Base-by-base conservation (phyloP, 1,140 invertebrate species). In the Ips nitidus region DNA sequence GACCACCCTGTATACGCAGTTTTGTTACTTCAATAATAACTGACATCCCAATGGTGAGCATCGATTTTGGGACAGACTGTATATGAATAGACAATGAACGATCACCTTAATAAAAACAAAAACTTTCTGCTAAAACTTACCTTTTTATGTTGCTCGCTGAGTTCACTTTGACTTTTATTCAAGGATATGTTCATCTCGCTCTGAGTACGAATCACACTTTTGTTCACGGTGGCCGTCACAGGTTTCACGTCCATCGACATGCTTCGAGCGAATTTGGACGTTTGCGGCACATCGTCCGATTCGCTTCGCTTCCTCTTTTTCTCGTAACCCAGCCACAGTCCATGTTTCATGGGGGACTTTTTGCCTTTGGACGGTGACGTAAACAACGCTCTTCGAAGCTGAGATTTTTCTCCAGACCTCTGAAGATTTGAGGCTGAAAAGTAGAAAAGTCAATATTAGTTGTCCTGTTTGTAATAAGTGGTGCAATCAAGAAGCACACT, bases 61-160 rank as follows among this genome's bases (percentile, higher is more conserved):
- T n/a, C n/a, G n/a, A n/a, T n/a, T n/a, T n/a, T n/a, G n/a, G n/a
- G n/a, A n/a, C n/a, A n/a, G n/a, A n/a, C n/a, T n/a, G n/a, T n/a
- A n/a, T n/a, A n/a, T n/a, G n/a, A n/a, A n/a, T n/a, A n/a, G n/a
- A n/a, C n/a, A n/a, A n/a, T n/a, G n/a, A n/a, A n/a, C n/a, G n/a
- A n/a, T n/a, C n/a, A n/a, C n/a, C n/a, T n/a, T n/a, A n/a, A 3
- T 47, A 47, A 3, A 1, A 1, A 50, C 45, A 50, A 8, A 50
- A 50, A 50, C 3, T 8, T 50, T 2, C 22, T 55, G 5, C 1
- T 55, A 38, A 55, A 53, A 60, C 73, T 70, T 78, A 89, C 88
- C 83, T 89, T 89, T 77, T 85, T 87, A 75, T 89, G 84, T 8
- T 79, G 79, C 53, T 87, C 86, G 71, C 84, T 88, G 45, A 89